Evolutionary conservation across 2,113 vertebrate species (phyloP).

Genomic region (Xiphias gladius): DNA sequence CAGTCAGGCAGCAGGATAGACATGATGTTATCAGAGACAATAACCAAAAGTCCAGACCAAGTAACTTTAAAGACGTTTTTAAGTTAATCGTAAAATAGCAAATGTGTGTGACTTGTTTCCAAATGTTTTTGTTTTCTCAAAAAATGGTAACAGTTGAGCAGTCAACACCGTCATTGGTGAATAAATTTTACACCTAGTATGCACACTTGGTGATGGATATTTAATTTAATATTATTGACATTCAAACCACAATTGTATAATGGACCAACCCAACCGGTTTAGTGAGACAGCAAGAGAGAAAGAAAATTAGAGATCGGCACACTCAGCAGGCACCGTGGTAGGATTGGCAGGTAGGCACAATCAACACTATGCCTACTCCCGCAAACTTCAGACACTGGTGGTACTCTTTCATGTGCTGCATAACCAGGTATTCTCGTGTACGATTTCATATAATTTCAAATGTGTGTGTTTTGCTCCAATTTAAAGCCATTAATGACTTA

Average conservation of each 20-base stretch:
- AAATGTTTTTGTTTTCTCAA: no score
- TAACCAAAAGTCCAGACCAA: neutral
- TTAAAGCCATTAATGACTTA: neutral
- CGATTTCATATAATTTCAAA: neutral
- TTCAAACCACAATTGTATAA: neutral
- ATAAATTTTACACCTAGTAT: neutral
- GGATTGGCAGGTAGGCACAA: neutral
- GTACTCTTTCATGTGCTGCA: neutral
- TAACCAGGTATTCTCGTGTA: neutral
- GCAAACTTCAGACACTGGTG: neutral
- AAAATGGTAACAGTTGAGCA: neutral
- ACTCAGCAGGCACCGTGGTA: constrained; percentile 1
- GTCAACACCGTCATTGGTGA: neutral
- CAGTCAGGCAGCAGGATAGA: neutral
- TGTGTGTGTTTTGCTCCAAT: neutral
- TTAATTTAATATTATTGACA: neutral
- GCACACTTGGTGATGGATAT: neutral
- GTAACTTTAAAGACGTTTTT: neutral
- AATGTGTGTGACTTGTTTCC: neutral
- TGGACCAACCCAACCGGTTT: neutral
- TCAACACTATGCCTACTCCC: neutral
- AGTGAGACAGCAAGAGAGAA: constrained; percentile 1
- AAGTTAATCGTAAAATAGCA: neutral
- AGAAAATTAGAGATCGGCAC: neutral
- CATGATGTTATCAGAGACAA: neutral